Percentiles rank a stretch among this genome's conserved stretches.
These are phyloP conservation scores for Ptychoptera albimana DNA, from an alignment of 2,888 invertebrate genomes.

Conservation along the genomic window DNA sequence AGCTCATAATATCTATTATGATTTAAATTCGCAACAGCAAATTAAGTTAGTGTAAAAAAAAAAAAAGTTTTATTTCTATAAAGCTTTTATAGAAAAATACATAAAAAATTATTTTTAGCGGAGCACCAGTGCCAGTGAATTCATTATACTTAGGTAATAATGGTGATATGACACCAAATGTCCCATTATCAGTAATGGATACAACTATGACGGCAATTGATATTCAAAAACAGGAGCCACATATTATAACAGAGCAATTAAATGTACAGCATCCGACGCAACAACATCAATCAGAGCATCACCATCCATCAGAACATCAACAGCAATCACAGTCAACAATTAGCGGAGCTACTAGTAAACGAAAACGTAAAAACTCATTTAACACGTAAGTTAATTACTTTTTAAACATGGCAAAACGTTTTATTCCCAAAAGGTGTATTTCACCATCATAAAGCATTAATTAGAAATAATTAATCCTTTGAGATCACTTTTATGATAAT, in stretches of 20 bases:
- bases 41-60: conserved; percentile 13
- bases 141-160: not conserved
- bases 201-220: too few relatives aligned
- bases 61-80: not conserved
- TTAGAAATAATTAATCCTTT: too few relatives aligned
- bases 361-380: conserved; percentile 34
- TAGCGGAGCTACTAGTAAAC: conserved; percentile 13
- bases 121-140: not conserved
- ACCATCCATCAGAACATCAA: not conserved
- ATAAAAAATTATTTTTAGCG: too few relatives aligned
- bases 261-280: not conserved
- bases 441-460: too few relatives aligned
- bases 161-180: not conserved
- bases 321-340: not conserved
- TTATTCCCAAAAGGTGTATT: too few relatives aligned
- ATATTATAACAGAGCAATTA: not conserved
- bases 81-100: not conserved
- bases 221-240: too few relatives aligned
- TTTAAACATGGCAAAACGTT: too few relatives aligned
- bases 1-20: conserved; percentile 11
- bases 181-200: not conserved
- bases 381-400: conserved; percentile 29
- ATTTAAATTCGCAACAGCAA: conserved; percentile 12
- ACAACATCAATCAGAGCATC: not conserved
- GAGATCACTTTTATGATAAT: too few relatives aligned